These are phyloP conservation scores for Bellardia bayeri DNA, from an alignment of 2,888 invertebrate genomes.

Conservation along the genomic window DNA sequence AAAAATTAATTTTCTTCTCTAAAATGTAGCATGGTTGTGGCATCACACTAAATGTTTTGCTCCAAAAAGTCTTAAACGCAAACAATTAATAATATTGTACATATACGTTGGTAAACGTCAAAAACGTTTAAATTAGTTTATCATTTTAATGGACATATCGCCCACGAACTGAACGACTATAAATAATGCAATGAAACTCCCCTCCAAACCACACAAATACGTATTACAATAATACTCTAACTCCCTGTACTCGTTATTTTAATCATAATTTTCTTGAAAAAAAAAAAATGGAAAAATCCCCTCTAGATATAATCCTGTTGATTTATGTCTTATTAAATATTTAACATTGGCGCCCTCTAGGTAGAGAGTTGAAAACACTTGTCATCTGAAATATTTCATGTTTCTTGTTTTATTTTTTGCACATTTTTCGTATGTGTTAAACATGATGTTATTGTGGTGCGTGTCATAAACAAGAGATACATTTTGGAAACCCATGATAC, in stretches of 20 bases:
- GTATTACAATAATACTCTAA: not conserved
- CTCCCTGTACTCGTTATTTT: not conserved
- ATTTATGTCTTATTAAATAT: conserved; percentile 71
- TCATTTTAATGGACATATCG: conserved; percentile 48
- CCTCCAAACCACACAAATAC: not conserved
- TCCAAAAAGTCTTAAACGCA: not conserved
- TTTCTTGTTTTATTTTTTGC: conserved; percentile 37
- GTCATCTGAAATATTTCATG: conserved; percentile 69
- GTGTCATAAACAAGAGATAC: conserved; percentile 63
- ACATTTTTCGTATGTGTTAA: conserved; percentile 58
- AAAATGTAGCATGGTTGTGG: no score
- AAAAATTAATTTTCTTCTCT: no score
- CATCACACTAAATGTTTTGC: no score
- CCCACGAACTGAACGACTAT: conserved; percentile 44
- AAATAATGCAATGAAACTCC: conserved; percentile 17
- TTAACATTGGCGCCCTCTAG: conserved; percentile 73
- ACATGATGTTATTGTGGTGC: conserved; percentile 68
- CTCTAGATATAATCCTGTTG: conserved; percentile 57
- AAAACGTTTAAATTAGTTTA: not conserved
- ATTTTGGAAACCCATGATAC: conserved; percentile 48
- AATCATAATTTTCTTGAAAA: conserved; percentile 23
- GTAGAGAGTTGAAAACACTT: conserved; percentile 70
- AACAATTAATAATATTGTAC: not conserved
- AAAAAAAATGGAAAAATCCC: conserved; percentile 33
- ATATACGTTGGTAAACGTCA: conserved; percentile 9